Percentiles rank a stretch among this genome's conserved stretches.
phyloP scores from a whole-genome alignment of 2,113 vertebrate species.

The Anser brachyrhynchus region DNA sequence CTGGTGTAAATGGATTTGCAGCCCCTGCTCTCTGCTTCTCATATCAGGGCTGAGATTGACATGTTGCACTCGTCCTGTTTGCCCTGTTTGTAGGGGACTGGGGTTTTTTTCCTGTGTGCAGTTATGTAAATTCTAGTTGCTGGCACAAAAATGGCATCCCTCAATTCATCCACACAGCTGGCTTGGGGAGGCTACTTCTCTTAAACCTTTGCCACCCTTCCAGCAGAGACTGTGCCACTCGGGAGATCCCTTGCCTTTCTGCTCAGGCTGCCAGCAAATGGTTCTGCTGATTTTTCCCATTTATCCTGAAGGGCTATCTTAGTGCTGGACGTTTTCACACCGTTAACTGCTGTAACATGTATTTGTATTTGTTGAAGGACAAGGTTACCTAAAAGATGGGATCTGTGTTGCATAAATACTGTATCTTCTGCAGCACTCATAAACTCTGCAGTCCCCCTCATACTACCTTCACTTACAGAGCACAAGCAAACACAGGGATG shows the following conservation, averaged over 20 bases:
- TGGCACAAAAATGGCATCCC: background rate
- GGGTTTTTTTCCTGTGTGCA: background rate
- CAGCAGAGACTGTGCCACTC: background rate
- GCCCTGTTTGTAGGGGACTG: background rate
- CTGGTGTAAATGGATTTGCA: background rate
- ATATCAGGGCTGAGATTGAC: background rate
- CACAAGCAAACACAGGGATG: background rate
- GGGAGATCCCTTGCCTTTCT: background rate
- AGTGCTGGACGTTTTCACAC: background rate
- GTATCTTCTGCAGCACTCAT: background rate
- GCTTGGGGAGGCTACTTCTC: background rate
- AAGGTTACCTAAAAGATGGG: background rate
- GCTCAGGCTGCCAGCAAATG: background rate
- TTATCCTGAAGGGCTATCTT: background rate
- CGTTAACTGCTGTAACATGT: background rate
- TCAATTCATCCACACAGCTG: background rate
- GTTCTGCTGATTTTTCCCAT: background rate
- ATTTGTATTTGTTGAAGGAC: background rate
- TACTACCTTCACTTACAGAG: background rate
- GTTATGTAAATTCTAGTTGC: background rate
- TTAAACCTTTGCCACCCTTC: background rate
- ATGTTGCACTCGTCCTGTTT: background rate
- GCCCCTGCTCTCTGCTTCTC: accelerated
- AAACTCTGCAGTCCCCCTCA: background rate
- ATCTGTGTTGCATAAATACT: background rate